Percentiles rank a stretch among this genome's conserved stretches.
These are phyloP conservation scores for Hydra vulgaris DNA, from an alignment of 30 jellyfish, hydroid and myxozoan species.

Conservation along the genomic window DNA sequence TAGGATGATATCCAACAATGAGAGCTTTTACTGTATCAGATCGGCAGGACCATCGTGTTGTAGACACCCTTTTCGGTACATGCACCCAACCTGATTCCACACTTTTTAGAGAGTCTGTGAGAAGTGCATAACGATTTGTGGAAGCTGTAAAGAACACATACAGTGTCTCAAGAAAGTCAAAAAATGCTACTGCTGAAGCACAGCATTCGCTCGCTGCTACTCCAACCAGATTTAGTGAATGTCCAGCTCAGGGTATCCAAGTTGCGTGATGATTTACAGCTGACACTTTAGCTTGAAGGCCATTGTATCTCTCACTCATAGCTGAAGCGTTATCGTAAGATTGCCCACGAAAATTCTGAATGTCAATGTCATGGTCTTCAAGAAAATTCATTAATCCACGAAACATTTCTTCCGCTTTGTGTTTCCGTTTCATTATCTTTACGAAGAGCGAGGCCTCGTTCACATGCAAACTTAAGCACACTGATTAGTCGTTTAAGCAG, in stretches of 20 bases:
- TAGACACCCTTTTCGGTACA: neutral
- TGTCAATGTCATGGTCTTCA: neutral
- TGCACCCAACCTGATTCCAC: neutral
- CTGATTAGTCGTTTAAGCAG: neutral
- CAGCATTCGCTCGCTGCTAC: neutral
- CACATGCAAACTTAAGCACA: neutral
- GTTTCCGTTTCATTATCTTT: neutral
- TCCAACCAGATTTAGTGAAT: neutral
- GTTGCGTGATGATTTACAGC: neutral
- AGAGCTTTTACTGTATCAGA: neutral
- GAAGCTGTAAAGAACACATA: neutral
- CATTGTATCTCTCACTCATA: neutral
- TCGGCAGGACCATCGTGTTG: neutral
- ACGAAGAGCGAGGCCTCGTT: conserved; percentile 6
- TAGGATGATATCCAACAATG: neutral
- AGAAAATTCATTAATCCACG: neutral
- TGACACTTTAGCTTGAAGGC: neutral
- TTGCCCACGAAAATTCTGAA: neutral
- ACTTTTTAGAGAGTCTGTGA: neutral
- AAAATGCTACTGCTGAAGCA: neutral
- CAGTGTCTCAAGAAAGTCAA: neutral
- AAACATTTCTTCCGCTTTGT: neutral
- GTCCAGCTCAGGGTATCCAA: neutral
- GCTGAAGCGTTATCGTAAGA: neutral
- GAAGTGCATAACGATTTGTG: neutral